A percentile compares a stretch with the other conserved stretches of the same genome.
Evolutionary conservation across 2,797 vertebrate species (phyloP).

Genomic region (Mergus octosetaceus): DNA sequence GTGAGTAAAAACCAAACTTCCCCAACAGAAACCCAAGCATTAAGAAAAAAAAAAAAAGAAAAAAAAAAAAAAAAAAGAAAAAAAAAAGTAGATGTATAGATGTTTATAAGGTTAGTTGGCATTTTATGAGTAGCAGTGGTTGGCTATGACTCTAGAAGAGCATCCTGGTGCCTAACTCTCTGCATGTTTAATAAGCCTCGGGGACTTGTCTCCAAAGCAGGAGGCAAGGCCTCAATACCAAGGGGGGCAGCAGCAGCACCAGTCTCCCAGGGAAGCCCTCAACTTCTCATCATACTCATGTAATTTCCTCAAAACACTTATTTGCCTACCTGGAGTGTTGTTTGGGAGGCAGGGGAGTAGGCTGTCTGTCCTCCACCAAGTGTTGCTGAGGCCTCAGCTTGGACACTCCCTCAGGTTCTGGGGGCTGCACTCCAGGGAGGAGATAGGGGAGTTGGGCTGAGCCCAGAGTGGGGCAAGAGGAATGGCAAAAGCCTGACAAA

Average conservation of each 20-base stretch:
- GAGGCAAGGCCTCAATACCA: neutral
- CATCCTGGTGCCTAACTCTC: neutral
- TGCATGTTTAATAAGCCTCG: neutral
- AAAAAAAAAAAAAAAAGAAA: neutral
- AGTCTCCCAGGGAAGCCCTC: accelerated
- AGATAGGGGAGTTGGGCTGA: neutral
- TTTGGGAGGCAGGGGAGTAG: neutral
- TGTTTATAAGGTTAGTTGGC: neutral
- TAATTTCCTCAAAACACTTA: neutral
- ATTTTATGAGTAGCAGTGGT: neutral
- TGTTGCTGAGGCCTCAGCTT: neutral
- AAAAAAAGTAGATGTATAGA: neutral
- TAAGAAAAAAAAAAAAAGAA: neutral
- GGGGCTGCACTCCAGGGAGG: neutral
- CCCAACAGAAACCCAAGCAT: neutral
- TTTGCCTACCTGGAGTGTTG: neutral
- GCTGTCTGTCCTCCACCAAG: neutral
- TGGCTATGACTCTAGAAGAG: neutral
- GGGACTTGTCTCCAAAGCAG: neutral
- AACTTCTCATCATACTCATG: accelerated
- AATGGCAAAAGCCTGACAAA: neutral
- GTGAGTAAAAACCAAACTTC: neutral
- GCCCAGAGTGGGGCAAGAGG: neutral
- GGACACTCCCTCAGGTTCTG: neutral
- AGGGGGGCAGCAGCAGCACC: neutral